Evolutionary conservation across 1,140 invertebrate species (phyloP), one percentile per base, ranked within the genome.

Genomic region (Pectinophora gossypiella): DNA sequence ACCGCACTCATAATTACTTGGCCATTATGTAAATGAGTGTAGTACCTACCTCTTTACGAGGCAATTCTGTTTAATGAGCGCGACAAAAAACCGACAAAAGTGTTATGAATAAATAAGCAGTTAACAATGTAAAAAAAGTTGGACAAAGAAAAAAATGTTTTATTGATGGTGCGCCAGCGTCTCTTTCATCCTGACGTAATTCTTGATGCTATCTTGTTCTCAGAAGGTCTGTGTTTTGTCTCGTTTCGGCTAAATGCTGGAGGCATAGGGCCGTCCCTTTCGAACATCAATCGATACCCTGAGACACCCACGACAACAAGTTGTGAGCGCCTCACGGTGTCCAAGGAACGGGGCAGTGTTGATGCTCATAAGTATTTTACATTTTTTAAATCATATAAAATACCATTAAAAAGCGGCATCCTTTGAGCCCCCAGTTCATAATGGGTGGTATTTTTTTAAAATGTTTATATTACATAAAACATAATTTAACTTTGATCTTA

Each of bases 171-270:
- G 67, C 77, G 66, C 68, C 74, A 61, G 55, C 57, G 69, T 78
- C 78, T 70, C 73, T 55, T 78, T 68, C 64, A 70, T 68, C 74
- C 59, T 66, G 59, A 61, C 59, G 59, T 68, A 63, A 54, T 48
- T 75, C 59, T 57, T 64, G 79, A 83, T 83, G 68, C 76, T 79
- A 83, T 83, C 79, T 83, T 83, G 64, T 83, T 83, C 79, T 80
- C 51, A 62, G 79, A 83, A 83, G 69, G 66, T 56, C 21, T 23
- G 16, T 48, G 19, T 52, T 58, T 16, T 53, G 51, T 76, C 72
- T 59, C 68, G 16, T 9, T 73, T 51, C 36, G 12, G 7, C 35
- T 19, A 22, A 13, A 15, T 12, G 6, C 27, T 12, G 27, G n/a
- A 32, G 27, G 27, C 9, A 32, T 32, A 12, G 27, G 9, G 32